Evolutionary conservation across 2,888 invertebrate species (phyloP).

Genomic region (Pelosia muscerda): DNA sequence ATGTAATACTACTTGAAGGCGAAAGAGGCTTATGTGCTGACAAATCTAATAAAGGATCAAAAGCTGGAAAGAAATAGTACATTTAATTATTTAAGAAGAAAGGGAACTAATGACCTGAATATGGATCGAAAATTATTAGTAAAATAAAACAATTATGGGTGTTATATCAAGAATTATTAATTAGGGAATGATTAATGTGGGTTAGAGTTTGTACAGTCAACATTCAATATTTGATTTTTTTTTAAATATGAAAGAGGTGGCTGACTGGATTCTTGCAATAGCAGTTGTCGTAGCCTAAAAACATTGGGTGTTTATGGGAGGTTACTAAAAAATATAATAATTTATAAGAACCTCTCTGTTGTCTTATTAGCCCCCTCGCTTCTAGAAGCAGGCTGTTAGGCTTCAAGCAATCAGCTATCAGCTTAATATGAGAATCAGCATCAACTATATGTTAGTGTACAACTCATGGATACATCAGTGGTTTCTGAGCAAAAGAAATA

Average conservation of each 20-base stretch:
- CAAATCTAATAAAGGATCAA: slow-evolving; percentile 73
- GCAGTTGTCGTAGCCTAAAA: too few relatives aligned
- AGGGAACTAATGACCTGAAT: slow-evolving; percentile 6
- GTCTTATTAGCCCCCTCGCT: too few relatives aligned
- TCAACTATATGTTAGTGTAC: background rate
- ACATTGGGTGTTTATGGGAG: too few relatives aligned
- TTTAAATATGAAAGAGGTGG: too few relatives aligned
- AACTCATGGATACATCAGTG: background rate
- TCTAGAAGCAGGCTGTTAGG: background rate
- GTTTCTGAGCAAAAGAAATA: background rate
- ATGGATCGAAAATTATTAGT: background rate
- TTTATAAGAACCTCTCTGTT: too few relatives aligned
- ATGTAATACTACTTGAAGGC: slow-evolving; percentile 91
- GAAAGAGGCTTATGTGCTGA: slow-evolving; percentile 84
- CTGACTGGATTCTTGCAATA: too few relatives aligned
- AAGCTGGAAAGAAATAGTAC: slow-evolving; percentile 63
- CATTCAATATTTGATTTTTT: background rate
- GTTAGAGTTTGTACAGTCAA: background rate
- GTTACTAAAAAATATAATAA: too few relatives aligned
- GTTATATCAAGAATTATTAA: background rate
- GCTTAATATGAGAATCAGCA: background rate
- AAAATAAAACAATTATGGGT: slow-evolving; percentile 9
- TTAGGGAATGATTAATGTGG: background rate
- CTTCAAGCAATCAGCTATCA: background rate
- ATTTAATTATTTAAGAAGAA: slow-evolving; percentile 18